Evolutionary conservation across 2,888 invertebrate genomes (phyloP), one percentile per base, ranked within the genome.

Genomic region (Chalcosyrphus nemorum): DNA sequence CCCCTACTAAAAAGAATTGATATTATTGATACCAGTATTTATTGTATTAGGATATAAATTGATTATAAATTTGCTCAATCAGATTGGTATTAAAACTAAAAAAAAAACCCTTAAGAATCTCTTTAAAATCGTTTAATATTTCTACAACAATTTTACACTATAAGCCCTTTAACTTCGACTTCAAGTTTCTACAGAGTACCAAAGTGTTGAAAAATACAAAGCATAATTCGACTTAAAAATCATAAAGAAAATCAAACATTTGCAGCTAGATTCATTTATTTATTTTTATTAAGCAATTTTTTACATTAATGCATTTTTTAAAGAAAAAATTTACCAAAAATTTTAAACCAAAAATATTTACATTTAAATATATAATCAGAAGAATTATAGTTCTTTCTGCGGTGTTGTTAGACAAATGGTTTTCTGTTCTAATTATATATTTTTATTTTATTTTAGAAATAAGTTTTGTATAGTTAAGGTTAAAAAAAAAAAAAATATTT

Each of bases 301-400:
- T 57, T 5, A 35, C 4, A 21, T 35, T 17, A 15, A 56, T 5
- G 6, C 11, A 11, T 50, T 24, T 50, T n/a, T 5, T 21, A 52
- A 65, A 52, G 1, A 21, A 65, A 32, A 65, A 19, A 24, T 17
- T 59, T 65, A 82, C 78, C 78, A 82, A 82, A 72, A 77, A 43
- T 66, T 66, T 6, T 52, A 65, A 77, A 71, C 81, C 70, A 81
- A 81, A 81, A 77, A 81, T 43, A 71, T 32, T 38, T 66, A 35
- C 56, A 45, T 19, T 17, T 43, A 68, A 68, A 19, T 13, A 15
- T 21, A 45, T 24, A 11, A 54, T 11, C 11, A 19, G 29, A 11
- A 68, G 15, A 32, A 43, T 21, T 24, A 21, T 38, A 13, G 7
- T 74, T 66, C 35, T 15, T 11, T 65, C 3, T 4, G 29, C 43